phyloP scores from a whole-genome alignment of 1,140 invertebrate genomes.

The Drosophila asahinai region DNA sequence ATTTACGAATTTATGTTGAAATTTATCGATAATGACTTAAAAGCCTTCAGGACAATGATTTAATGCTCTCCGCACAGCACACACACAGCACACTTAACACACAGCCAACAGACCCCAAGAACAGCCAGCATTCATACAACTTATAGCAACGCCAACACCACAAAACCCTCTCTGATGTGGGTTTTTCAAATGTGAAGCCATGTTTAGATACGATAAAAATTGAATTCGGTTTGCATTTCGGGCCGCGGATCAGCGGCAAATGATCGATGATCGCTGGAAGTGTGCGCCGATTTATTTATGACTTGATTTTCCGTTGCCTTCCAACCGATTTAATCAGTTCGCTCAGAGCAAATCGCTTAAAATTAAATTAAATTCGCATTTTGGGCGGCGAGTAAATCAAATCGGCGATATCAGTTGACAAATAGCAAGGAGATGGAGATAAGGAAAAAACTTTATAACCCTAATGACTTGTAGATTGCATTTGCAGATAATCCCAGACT shows the following conservation, averaged over 20 bases:
- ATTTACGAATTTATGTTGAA: constrained; percentile 85
- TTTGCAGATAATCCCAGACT: neutral
- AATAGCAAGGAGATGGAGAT: constrained; percentile 41
- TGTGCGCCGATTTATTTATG: constrained; percentile 82
- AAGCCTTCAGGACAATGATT: constrained; percentile 85
- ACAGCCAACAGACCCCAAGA: constrained; percentile 26
- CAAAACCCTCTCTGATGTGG: constrained; percentile 55
- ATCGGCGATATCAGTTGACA: constrained; percentile 45
- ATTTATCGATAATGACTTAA: constrained; percentile 85
- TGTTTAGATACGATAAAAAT: constrained; percentile 80
- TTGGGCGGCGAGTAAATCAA: constrained; percentile 56
- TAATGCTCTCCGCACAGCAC: constrained; percentile 68
- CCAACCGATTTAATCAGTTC: constrained; percentile 58
- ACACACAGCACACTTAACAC: constrained; percentile 34
- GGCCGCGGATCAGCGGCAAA: constrained; percentile 47
- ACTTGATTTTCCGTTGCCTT: constrained; percentile 64
- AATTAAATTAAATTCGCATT: constrained; percentile 62
- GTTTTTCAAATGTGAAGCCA: constrained; percentile 80
- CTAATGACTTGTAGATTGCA: neutral
- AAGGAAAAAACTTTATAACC: neutral
- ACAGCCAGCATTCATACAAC: constrained; percentile 11
- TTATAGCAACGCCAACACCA: constrained; percentile 39
- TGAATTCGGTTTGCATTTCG: constrained; percentile 73
- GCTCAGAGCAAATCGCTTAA: constrained; percentile 58
- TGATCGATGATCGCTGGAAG: constrained; percentile 83